phyloP scores from a whole-genome alignment of 2,888 invertebrate genomes.

The Agonopterix arenella region DNA sequence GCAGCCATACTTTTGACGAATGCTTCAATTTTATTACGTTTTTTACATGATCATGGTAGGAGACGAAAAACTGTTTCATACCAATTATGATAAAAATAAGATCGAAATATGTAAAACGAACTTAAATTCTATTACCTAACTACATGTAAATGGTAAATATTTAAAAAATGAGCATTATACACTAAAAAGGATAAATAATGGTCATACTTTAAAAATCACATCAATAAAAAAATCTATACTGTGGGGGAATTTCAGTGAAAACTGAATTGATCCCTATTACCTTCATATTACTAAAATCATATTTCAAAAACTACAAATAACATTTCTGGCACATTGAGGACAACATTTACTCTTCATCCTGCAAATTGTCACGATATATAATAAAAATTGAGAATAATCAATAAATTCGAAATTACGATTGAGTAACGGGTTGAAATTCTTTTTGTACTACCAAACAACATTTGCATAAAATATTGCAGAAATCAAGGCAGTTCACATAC shows the following conservation, averaged over 20 bases:
- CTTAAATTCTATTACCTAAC: conserved; percentile 59
- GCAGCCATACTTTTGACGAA: conserved; percentile 44
- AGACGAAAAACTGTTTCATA: background rate
- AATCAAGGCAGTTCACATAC: conserved; percentile 19
- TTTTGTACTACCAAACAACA: conserved; percentile 62
- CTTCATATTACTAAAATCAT: conserved; percentile 44
- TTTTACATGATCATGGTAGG: conserved; percentile 34
- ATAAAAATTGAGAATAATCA: conserved; percentile 10
- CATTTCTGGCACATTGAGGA: conserved; percentile 69
- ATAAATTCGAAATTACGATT: conserved; percentile 57
- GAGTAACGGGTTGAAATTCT: conserved; percentile 35
- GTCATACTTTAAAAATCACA: conserved; percentile 62
- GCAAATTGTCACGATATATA: conserved; percentile 41
- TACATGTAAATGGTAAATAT: conserved; percentile 69
- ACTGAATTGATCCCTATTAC: conserved; percentile 49
- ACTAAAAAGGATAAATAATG: conserved; percentile 69
- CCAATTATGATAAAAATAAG: conserved; percentile 36
- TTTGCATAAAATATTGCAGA: conserved; percentile 29
- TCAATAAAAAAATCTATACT: conserved; percentile 38
- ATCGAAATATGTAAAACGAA: conserved; percentile 47
- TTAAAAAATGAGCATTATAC: conserved; percentile 70
- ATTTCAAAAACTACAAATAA: conserved; percentile 62
- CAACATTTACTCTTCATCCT: conserved; percentile 40
- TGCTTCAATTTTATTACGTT: conserved; percentile 27
- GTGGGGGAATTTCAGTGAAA: conserved; percentile 31